Evolutionary conservation across 1,140 invertebrate species (phyloP).

Genomic region (Orchesella cincta): DNA sequence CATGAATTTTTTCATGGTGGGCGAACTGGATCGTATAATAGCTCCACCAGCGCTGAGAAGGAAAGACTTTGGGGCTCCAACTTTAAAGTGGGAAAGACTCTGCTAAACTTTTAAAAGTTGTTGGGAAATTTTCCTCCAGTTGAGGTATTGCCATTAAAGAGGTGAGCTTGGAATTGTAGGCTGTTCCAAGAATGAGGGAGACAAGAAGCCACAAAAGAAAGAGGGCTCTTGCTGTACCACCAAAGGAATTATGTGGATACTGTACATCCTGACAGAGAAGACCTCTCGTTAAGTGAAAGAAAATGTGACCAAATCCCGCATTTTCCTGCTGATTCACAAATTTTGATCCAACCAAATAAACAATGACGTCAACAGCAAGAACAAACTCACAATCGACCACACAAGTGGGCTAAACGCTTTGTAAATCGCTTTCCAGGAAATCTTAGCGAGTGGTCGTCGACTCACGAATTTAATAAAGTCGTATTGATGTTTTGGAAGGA

Average conservation of each 20-base stretch:
- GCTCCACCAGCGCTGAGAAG: neutral
- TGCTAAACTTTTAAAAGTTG: neutral
- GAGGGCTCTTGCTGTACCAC: neutral
- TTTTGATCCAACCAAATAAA: neutral
- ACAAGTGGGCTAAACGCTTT: neutral
- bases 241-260: neutral
- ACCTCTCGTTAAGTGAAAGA: neutral
- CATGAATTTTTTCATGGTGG: neutral
- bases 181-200: neutral
- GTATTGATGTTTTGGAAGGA: neutral
- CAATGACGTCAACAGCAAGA: neutral
- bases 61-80: neutral
- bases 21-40: neutral
- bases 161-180: neutral
- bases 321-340: neutral
- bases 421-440: slow-evolving; percentile 9
- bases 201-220: neutral
- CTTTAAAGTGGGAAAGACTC: no score
- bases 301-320: neutral
- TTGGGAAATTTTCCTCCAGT: neutral
- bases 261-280: neutral
- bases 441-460: neutral
- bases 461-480: neutral
- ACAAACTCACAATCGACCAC: neutral
- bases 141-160: neutral